Base-by-base conservation (phyloP, 2,113 vertebrate genomes). In the Halichoeres trimaculatus region DNA sequence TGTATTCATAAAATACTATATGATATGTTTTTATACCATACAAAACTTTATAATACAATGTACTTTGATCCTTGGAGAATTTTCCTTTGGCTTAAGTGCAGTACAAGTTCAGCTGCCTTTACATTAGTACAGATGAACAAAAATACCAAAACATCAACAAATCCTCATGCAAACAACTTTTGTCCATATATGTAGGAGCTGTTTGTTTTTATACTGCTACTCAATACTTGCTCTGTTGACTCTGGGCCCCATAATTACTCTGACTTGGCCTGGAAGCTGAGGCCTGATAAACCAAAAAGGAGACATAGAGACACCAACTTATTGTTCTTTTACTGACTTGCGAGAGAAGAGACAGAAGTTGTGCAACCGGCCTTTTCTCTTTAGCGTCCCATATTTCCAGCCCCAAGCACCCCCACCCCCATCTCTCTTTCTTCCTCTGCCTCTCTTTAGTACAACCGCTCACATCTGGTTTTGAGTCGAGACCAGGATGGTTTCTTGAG, bases 401-500 rank as follows among this genome's bases (percentile, higher is more conserved):
- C 69, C 74, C 52, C 26, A 34, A 8, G 55, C 80, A 60, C 70
- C 52, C 54, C 48, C 58, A 62, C 67, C 65, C 70, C 58, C 57
- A 68, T 52, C 54, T 80, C 57, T 79, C 56, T 68, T 73, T 70
- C 72, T 70, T 63, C 47, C 70, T 66, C 76, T 74, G 78, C 61
- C 74, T 80, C 67, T 76, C 69, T 70, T 70, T 69, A 82, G 84
- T 58, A 53, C 79, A 91, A 89, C 80, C 36, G 47, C 84, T 85
- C 90, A 93, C 91, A 94, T 93, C 91, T 93, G 92, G 91, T 92
- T 93, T 94, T 92, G 90, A 89, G 91, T 90, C 85, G 69, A 89
- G 85, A 88, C 91, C 88, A 90, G 80, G 87, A 85, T 91, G 83
- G 89, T 90, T 93, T 92, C 87, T 90, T 70, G 63, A 87, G 90